These are phyloP conservation scores for Erebia aethiops DNA, from an alignment of 2,888 invertebrate genomes.

Conservation along the genomic window DNA sequence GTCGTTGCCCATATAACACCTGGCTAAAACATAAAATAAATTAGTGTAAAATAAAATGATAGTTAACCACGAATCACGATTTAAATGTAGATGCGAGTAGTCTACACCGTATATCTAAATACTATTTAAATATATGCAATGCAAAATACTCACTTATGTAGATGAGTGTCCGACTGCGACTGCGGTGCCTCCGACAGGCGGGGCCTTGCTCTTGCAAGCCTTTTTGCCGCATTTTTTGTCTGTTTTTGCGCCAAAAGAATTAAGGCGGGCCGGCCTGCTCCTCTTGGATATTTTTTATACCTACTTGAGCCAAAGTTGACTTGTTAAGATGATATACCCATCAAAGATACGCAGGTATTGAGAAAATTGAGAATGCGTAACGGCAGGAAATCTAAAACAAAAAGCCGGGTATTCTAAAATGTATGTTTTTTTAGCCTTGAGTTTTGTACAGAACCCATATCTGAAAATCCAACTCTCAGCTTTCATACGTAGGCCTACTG, in stretches of 20 bases:
- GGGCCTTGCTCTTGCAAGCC: slow-evolving; percentile 19
- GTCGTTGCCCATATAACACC: too few relatives aligned
- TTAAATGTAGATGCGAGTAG: neutral
- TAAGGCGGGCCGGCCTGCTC: slow-evolving; percentile 31
- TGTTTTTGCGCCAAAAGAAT: slow-evolving; percentile 28
- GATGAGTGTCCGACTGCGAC: slow-evolving; percentile 22
- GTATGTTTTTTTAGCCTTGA: too few relatives aligned
- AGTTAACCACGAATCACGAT: too few relatives aligned
- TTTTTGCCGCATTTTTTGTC: slow-evolving; percentile 25
- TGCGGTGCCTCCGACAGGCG: slow-evolving; percentile 10
- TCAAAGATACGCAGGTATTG: neutral
- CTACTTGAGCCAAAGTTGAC: neutral
- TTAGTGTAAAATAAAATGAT: too few relatives aligned
- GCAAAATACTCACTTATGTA: slow-evolving; percentile 23
- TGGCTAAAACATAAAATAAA: too few relatives aligned
- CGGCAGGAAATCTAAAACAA: too few relatives aligned
- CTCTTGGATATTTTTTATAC: slow-evolving; percentile 10
- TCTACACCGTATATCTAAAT: slow-evolving; percentile 11
- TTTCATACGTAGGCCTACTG: too few relatives aligned
- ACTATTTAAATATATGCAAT: slow-evolving; percentile 24
- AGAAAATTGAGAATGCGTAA: neutral
- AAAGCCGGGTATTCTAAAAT: too few relatives aligned
- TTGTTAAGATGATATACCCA: neutral
- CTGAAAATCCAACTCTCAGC: too few relatives aligned
- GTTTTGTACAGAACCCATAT: too few relatives aligned